phyloP scores from a whole-genome alignment of 2,113 vertebrate species.

The Sander lucioperca region DNA sequence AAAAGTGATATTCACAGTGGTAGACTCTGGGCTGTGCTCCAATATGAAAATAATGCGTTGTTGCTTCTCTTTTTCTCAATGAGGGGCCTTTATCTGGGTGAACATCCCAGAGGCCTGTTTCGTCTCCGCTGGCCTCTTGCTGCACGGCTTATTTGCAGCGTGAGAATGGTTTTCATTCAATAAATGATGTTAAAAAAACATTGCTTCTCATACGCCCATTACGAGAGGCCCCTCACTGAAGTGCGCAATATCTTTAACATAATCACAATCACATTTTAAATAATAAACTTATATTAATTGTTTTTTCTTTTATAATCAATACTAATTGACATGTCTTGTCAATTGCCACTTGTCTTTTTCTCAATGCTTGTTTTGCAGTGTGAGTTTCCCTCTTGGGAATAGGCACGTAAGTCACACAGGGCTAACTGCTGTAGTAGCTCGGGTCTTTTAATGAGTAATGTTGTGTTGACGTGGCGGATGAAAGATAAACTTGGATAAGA shows the following conservation, averaged over 20 bases:
- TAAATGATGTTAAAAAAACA: too few relatives aligned
- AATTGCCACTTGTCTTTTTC: too few relatives aligned
- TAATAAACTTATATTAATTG: too few relatives aligned
- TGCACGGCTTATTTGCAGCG: constrained; percentile 56
- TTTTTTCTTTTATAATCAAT: too few relatives aligned
- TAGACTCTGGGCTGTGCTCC: constrained; percentile 51
- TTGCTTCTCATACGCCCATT: too few relatives aligned
- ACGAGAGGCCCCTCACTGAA: too few relatives aligned
- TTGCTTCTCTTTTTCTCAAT: constrained; percentile 59
- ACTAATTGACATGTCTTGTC: too few relatives aligned
- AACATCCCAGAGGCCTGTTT: constrained; percentile 20
- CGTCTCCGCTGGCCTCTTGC: constrained; percentile 23
- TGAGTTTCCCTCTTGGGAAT: not conserved
- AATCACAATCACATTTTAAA: too few relatives aligned
- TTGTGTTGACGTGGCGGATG: constrained; percentile 31
- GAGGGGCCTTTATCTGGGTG: constrained; percentile 34
- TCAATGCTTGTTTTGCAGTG: too few relatives aligned
- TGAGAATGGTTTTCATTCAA: not conserved
- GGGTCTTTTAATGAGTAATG: constrained; percentile 24
- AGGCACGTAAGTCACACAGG: constrained; percentile 21
- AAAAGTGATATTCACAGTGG: constrained; percentile 56
- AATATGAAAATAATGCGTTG: constrained; percentile 52
- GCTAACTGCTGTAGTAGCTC: constrained; percentile 31
- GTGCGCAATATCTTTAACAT: too few relatives aligned
- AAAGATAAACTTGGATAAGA: constrained; percentile 26